Evolutionary conservation across 53 echinoderm and acorn worm species (phyloP), one percentile per base, ranked within the genome.

Genomic region (Pentamera pediparva): DNA sequence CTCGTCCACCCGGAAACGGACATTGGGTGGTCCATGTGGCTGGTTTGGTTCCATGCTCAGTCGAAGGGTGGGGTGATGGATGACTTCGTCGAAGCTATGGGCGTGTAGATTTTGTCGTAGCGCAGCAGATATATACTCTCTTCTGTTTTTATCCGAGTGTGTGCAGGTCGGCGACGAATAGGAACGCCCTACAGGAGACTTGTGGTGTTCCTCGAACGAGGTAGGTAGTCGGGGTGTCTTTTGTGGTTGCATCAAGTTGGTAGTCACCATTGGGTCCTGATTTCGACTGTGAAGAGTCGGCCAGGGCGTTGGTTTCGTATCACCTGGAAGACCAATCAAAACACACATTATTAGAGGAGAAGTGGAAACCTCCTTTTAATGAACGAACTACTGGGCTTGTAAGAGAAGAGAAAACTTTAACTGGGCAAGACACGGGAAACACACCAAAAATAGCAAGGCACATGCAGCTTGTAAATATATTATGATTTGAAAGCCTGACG

Each of bases 231-330:
- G 47, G 1, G 13, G 47, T n/a, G 12, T 12, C 13, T 15, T 28
- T 29, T 3, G 11, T 28, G 67, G 67, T 41, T 39, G 67, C 43
- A 67, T 41, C 12, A 67, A 45, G 4, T 67, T 41, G 28, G 67
- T 67, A 22, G 67, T 67, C 41, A 67, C 67, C 67, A 67, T 67
- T 2, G 67, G 67, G 28, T 67, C 67, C 3, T 15, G 54, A 25
- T 26, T 33, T 32, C 32, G 30, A 18, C 45, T 41, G 15, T 67
- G 39, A 25, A 45, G 67, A 43, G 67, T 45, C 29, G 22, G 27
- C 67, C 67, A 67, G 25, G 45, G 24, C 22, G 45, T 67, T 18
- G 67, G 67, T 45, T 67, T 67, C 40, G 39, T 40, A 4, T 67
- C 67, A 10, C 45, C 67, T 67, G 20, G 0, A 28, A 28, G 24